Conservation (phyloP, 2,888 invertebrate genomes). For the Amitus sp. region DNA sequence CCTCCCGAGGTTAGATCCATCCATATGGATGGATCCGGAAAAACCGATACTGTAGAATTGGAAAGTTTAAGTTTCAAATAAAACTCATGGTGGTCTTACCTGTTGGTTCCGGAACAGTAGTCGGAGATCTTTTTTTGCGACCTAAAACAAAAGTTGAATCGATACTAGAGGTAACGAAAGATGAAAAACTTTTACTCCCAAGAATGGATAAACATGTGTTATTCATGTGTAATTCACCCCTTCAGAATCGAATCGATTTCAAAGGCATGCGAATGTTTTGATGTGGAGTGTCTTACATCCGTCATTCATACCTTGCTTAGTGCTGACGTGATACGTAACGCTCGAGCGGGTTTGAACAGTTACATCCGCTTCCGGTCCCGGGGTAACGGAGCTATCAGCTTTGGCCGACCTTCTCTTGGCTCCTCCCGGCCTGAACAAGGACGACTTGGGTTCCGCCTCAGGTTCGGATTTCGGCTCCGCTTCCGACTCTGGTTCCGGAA, state of each 20-base stretch:
- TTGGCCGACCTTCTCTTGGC: slow-evolving; percentile 60
- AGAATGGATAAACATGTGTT: not conserved
- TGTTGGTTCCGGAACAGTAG: slow-evolving; percentile 43
- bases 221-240: too few species aligned
- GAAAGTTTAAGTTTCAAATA: slow-evolving; percentile 18
- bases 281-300: slow-evolving; percentile 9
- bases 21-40: too few species aligned
- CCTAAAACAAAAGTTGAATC: slow-evolving; percentile 43
- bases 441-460: slow-evolving; percentile 57
- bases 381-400: slow-evolving; percentile 48
- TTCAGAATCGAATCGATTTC: not conserved
- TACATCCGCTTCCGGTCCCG: slow-evolving; percentile 67
- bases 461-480: slow-evolving; percentile 61
- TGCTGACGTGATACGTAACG: slow-evolving; percentile 81
- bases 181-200: too few species aligned
- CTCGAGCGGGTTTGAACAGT: slow-evolving; percentile 77
- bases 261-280: not conserved
- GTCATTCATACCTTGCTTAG: slow-evolving; percentile 67
- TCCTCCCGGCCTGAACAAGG: slow-evolving; percentile 53
- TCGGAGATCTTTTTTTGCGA: slow-evolving; percentile 53
- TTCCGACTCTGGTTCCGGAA: slow-evolving; percentile 61
- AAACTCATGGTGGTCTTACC: slow-evolving; percentile 43
- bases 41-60: too few species aligned
- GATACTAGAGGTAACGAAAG: too few species aligned
- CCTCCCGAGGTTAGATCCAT: slow-evolving; percentile 24